A percentile compares a stretch with the other conserved stretches of the same genome.
Evolutionary conservation across 23 tunicate species (phyloP).

Genomic region (Trididemnum nubilum): DNA sequence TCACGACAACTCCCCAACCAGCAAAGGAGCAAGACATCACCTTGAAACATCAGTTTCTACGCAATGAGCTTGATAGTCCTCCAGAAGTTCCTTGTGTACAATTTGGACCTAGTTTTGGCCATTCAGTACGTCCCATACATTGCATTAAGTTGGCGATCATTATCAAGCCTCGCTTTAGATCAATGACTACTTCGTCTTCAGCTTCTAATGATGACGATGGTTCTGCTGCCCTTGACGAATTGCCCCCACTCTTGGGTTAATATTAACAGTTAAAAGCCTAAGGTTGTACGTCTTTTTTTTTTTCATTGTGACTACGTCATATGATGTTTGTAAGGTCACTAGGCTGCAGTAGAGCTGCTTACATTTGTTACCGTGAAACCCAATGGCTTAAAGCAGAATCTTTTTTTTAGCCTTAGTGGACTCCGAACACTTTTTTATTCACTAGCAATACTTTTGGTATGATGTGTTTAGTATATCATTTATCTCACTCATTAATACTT

Average conservation of each 20-base stretch:
- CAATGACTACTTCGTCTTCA: constrained; percentile 6
- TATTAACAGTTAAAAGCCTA: no score
- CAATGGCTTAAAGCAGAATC: no score
- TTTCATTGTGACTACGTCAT: no score
- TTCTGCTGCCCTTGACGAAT: neutral
- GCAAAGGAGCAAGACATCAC: constrained; percentile 21
- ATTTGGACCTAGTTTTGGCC: constrained; percentile 65
- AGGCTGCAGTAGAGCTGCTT: no score
- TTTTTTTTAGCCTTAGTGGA: no score
- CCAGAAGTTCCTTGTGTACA: constrained; percentile 87
- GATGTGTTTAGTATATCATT: neutral
- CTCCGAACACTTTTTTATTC: no score
- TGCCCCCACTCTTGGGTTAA: constrained; percentile 7
- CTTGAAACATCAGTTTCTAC: constrained; percentile 37
- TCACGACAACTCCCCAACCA: constrained; percentile 16
- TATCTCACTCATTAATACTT: neutral
- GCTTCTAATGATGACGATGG: neutral
- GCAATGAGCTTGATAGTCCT: constrained; percentile 62
- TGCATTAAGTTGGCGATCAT: constrained; percentile 71
- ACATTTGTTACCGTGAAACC: no score
- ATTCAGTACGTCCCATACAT: constrained; percentile 52
- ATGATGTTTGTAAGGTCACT: no score
- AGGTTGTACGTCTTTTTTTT: no score
- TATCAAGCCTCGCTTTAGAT: constrained; percentile 63
- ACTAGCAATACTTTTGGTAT: neutral